Evolutionary conservation across 2,797 vertebrate species (phyloP).

Genomic region (Scleropages formosus): DNA sequence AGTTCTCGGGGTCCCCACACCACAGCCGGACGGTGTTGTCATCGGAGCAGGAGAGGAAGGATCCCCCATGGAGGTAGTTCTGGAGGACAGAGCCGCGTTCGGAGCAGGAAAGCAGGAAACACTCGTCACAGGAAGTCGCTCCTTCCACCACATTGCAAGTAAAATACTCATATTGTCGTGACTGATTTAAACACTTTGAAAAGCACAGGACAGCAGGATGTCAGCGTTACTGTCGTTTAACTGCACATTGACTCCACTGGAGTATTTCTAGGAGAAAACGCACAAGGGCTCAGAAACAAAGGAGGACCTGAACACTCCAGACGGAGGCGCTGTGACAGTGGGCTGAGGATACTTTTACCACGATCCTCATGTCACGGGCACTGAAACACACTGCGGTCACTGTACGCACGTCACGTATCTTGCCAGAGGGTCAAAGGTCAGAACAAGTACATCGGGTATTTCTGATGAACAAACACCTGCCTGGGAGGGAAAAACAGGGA

Average conservation of each 20-base stretch:
- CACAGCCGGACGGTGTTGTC: slow-evolving; percentile 90
- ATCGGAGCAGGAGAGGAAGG: slow-evolving; percentile 86
- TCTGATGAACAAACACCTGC: slow-evolving; percentile 70
- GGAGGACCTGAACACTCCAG: slow-evolving; percentile 91
- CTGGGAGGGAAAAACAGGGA: slow-evolving; percentile 54
- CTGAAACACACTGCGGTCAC: slow-evolving; percentile 93
- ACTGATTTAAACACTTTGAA: too few relatives aligned
- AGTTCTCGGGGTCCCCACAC: slow-evolving; percentile 61
- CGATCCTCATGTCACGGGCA: slow-evolving; percentile 83
- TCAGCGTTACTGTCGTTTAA: too few relatives aligned
- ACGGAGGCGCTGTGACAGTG: slow-evolving; percentile 90
- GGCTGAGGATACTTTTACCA: slow-evolving; percentile 87
- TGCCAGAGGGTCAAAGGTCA: slow-evolving; percentile 84
- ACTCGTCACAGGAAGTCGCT: too few relatives aligned
- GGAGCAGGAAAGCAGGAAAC: too few relatives aligned
- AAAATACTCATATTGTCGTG: too few relatives aligned
- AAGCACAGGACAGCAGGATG: too few relatives aligned
- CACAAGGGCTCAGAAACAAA: too few relatives aligned
- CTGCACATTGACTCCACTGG: too few relatives aligned
- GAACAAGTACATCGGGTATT: slow-evolving; percentile 80
- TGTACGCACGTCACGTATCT: slow-evolving; percentile 91
- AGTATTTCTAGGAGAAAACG: too few relatives aligned
- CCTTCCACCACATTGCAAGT: too few relatives aligned
- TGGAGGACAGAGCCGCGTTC: too few relatives aligned
- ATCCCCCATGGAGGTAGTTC: slow-evolving; percentile 73